Conservation (phyloP, 2,888 invertebrate species). For the Elgonia sp. region DNA sequence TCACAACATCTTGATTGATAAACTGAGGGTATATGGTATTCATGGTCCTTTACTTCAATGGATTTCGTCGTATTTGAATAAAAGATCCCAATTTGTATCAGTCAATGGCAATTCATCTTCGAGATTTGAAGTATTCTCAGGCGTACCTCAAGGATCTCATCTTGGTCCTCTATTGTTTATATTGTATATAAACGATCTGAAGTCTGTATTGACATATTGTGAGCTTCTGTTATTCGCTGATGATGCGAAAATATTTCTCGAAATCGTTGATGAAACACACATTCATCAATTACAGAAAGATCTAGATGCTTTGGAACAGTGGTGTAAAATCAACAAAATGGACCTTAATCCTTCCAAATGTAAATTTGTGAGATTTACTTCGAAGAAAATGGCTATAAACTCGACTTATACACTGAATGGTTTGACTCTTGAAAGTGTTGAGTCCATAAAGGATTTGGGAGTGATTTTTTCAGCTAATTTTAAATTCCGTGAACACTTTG, state of each 20-base stretch:
- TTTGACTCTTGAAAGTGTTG: not conserved
- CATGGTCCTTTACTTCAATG: not conserved
- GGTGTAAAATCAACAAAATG: not conserved
- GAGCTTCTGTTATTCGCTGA: constrained; percentile 26
- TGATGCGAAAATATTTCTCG: constrained; percentile 21
- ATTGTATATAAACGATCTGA: constrained; percentile 25
- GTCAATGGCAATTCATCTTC: not conserved
- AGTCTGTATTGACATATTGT: not conserved
- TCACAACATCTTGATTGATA: not conserved
- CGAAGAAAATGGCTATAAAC: not conserved
- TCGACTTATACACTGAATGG: not conserved
- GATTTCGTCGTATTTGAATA: not conserved
- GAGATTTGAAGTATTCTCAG: not conserved
- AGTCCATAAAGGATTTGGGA: not conserved
- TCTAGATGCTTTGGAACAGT: not conserved
- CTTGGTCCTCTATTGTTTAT: constrained; percentile 22
- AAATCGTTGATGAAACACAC: not conserved
- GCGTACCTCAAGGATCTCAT: constrained; percentile 34
- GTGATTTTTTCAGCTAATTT: not conserved
- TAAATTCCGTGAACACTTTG: constrained; percentile 13
- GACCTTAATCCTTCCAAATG: not conserved
- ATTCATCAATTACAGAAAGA: not conserved
- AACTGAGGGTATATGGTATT: not conserved
- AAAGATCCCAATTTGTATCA: not conserved
- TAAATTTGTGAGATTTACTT: not conserved